Conservation (phyloP, 2,797 vertebrate species). For the Coilia nasus region DNA sequence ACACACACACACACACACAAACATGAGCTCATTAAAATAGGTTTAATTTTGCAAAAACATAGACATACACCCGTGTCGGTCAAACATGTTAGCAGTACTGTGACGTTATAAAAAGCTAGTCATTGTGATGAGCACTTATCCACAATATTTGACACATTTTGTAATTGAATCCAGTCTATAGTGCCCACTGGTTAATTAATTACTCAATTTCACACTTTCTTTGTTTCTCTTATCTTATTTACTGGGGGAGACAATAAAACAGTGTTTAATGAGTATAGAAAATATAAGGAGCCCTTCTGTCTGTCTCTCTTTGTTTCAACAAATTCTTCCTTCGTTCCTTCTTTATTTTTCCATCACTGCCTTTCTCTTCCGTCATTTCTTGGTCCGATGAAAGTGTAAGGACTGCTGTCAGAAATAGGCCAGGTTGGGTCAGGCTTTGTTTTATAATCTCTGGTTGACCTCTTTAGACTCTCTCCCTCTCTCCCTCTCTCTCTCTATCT, state of each 20-base stretch:
- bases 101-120: constrained; percentile 56
- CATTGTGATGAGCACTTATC: not conserved
- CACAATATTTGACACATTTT: not conserved
- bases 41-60: not conserved
- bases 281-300: not conserved
- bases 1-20: not conserved
- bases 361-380: constrained; percentile 59
- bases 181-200: not conserved
- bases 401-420: constrained; percentile 74
- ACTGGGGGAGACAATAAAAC: not conserved
- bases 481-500: constrained; percentile 42
- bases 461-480: constrained; percentile 68
- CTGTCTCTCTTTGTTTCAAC: not conserved
- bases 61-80: not conserved
- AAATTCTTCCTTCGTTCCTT: not conserved
- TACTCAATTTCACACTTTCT: not conserved
- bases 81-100: constrained; percentile 19
- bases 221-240: not conserved
- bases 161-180: not conserved
- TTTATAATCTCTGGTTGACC: constrained; percentile 77
- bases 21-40: too few relatives aligned
- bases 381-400: constrained; percentile 56
- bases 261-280: not conserved
- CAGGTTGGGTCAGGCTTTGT: constrained; percentile 74
- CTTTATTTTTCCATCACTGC: constrained; percentile 44